These are phyloP conservation scores for Axinella damicornis DNA, from an alignment of 37 sponge, comb jelly and placozoan genomes.

Conservation along the genomic window DNA sequence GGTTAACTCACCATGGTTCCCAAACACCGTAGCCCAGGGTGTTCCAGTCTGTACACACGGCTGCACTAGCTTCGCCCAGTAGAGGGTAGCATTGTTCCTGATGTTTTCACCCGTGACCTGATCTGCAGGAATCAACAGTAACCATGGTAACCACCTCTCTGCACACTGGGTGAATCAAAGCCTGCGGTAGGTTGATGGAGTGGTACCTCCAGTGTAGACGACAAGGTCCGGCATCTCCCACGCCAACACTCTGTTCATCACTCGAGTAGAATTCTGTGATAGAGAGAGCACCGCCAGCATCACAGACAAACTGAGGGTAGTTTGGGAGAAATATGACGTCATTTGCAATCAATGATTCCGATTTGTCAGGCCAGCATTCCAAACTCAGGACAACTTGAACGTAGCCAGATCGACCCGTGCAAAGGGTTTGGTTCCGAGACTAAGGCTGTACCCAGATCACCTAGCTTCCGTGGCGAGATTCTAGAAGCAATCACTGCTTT, in stretches of 20 bases:
- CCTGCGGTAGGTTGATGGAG: no score
- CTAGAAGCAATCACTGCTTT: no score
- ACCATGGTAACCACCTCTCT: no score
- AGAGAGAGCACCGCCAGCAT: background rate
- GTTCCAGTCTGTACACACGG: slow-evolving; percentile 51
- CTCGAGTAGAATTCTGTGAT: slow-evolving; percentile 58
- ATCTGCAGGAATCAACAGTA: slow-evolving; percentile 18
- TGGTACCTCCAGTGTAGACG: slow-evolving; percentile 52
- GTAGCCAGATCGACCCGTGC: no score
- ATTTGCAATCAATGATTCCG: no score
- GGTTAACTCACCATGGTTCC: slow-evolving; percentile 60
- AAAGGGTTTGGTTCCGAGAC: no score
- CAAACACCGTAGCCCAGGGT: slow-evolving; percentile 66
- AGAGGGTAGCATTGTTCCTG: slow-evolving; percentile 53
- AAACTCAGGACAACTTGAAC: no score
- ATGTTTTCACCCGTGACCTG: slow-evolving; percentile 69
- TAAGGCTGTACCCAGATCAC: no score
- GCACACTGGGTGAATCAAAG: background rate
- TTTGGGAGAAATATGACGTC: no score
- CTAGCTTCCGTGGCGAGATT: no score
- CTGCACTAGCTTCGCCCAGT: slow-evolving; percentile 51
- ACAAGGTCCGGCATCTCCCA: slow-evolving; percentile 63
- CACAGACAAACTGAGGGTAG: background rate
- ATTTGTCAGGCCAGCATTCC: no score
- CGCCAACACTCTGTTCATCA: slow-evolving; percentile 53